phyloP scores from a whole-genome alignment of 1,140 invertebrate species.

The Drosophila serrata region DNA sequence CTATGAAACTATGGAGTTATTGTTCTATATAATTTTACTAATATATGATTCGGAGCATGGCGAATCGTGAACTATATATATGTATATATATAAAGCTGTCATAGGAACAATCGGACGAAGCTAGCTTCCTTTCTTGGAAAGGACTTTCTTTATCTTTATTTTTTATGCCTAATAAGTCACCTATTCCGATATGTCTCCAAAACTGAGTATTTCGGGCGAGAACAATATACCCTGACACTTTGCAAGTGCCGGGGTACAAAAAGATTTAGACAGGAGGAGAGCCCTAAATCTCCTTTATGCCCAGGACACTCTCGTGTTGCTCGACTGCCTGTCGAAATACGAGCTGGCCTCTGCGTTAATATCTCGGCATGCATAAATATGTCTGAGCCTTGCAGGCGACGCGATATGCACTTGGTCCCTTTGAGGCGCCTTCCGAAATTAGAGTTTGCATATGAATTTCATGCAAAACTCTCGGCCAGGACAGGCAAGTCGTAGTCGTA shows the following conservation, averaged over 20 bases:
- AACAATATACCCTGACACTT: conserved; percentile 3
- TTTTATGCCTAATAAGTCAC: not conserved
- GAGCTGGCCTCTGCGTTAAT: conserved; percentile 47
- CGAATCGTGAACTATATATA: no score
- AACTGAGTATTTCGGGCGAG: not conserved
- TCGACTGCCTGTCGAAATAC: conserved; percentile 44
- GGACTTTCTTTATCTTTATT: no score
- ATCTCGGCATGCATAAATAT: conserved; percentile 66
- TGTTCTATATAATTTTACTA: no score
- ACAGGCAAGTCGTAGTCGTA: conserved; percentile 7
- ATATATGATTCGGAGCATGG: no score
- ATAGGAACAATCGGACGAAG: no score
- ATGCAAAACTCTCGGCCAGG: conserved; percentile 40
- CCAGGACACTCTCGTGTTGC: conserved; percentile 20
- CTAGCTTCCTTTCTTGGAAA: no score
- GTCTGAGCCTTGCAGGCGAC: conserved; percentile 38
- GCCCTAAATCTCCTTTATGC: conserved; percentile 50
- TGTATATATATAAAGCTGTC: no score
- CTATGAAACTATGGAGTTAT: no score
- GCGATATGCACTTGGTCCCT: conserved; percentile 45
- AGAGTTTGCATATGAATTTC: conserved; percentile 71
- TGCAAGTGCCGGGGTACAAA: conserved; percentile 13
- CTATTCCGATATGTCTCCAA: not conserved
- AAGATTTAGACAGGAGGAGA: conserved; percentile 22
- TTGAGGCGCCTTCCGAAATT: conserved; percentile 46